These are phyloP conservation scores for Galaxea fascicularis DNA, from an alignment of 92 coral and sea anemone species.

Conservation along the genomic window DNA sequence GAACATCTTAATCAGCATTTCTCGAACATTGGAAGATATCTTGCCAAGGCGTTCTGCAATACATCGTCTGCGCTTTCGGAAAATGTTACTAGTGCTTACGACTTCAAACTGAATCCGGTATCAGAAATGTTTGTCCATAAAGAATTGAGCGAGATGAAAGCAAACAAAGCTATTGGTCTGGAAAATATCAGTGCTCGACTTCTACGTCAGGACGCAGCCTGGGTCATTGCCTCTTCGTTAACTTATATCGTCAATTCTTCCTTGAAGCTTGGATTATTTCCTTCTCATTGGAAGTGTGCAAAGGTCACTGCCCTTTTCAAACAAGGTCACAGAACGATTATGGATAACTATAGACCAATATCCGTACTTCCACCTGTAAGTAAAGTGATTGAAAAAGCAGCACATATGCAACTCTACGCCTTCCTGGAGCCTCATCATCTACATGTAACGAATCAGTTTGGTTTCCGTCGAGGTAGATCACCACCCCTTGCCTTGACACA, in stretches of 20 bases:
- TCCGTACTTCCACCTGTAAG: conserved; percentile 27
- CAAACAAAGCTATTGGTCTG: no score
- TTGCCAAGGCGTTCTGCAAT: no score
- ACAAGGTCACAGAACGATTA: conserved; percentile 8
- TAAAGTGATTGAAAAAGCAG: no score
- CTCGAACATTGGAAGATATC: conserved; percentile 57
- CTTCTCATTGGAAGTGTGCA: conserved; percentile 11
- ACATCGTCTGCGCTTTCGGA: conserved; percentile 9
- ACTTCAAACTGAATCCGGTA: conserved; percentile 17
- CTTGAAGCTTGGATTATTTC: conserved; percentile 6
- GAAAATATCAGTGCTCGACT: no score
- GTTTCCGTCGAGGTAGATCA: no score
- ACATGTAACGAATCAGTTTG: no score
- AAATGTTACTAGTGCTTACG: conserved; percentile 12
- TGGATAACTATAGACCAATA: conserved; percentile 48
- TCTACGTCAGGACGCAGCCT: no score
- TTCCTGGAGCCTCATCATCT: no score
- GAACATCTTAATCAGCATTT: conserved; percentile 52
- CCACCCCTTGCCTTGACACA: no score
- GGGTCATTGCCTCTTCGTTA: conserved; percentile 5
- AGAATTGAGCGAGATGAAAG: no score
- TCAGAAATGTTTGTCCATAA: conserved; percentile 5
- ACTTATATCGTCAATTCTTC: conserved; percentile 6
- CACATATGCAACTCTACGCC: no score
- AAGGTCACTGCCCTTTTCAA: no score